Conservation (phyloP, 2,888 invertebrate genomes). For the Petrophora chlorosata region DNA sequence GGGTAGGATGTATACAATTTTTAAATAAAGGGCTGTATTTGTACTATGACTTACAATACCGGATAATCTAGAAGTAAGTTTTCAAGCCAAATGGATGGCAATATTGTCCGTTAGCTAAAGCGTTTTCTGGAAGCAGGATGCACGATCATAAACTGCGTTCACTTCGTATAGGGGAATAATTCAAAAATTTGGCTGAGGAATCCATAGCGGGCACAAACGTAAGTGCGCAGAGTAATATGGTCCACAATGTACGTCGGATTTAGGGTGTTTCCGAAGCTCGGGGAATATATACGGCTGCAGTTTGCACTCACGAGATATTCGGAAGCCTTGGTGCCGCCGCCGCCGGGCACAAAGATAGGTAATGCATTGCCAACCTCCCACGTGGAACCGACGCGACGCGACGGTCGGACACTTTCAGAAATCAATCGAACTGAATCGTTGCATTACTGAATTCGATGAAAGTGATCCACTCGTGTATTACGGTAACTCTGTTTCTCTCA, state of each 20-base stretch:
- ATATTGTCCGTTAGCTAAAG: conserved; percentile 54
- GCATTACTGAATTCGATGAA: conserved; percentile 12
- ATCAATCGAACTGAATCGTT: conserved; percentile 26
- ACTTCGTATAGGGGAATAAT: conserved; percentile 65
- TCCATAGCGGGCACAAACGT: conserved; percentile 62
- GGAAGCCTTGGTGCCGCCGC: conserved; percentile 46
- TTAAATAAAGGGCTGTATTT: no score
- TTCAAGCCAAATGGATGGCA: conserved; percentile 63
- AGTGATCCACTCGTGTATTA: conserved; percentile 1
- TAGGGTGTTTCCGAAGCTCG: conserved; percentile 64
- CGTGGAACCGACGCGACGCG: conserved; percentile 36
- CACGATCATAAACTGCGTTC: conserved; percentile 72
- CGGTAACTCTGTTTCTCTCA: background rate
- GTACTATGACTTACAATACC: conserved; percentile 47
- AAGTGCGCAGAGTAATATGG: conserved; percentile 65
- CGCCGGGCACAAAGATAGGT: conserved; percentile 46
- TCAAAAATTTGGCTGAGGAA: conserved; percentile 76
- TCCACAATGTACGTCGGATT: conserved; percentile 66
- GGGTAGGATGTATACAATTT: background rate
- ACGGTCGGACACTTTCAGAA: conserved; percentile 34
- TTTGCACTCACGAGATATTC: conserved; percentile 52
- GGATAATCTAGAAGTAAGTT: conserved; percentile 50
- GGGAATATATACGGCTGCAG: conserved; percentile 58
- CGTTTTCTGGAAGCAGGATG: conserved; percentile 63
- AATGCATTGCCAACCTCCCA: conserved; percentile 44